phyloP scores from a whole-genome alignment of 2,888 invertebrate genomes.

The Eupeodes latifasciatus region DNA sequence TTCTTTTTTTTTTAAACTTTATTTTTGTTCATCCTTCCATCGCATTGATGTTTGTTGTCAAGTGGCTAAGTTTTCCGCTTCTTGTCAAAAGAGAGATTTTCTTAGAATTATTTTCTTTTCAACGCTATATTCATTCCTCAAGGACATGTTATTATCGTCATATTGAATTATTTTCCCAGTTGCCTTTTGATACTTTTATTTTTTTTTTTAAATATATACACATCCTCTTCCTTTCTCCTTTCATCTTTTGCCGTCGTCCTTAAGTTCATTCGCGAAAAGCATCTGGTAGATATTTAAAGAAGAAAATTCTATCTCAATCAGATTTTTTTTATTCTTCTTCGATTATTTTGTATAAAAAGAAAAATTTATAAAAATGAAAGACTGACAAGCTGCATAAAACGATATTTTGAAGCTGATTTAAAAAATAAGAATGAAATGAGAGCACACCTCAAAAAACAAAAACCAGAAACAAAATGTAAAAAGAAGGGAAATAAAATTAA shows the following conservation, averaged over 20 bases:
- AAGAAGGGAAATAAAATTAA: constrained; percentile 11
- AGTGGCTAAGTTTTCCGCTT: constrained; percentile 16
- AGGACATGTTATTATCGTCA: constrained; percentile 18
- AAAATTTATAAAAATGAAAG: neutral
- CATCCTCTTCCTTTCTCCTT: too few species aligned
- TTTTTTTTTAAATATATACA: neutral
- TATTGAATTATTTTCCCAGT: constrained; percentile 8
- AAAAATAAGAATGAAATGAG: constrained; percentile 26
- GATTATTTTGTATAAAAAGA: neutral
- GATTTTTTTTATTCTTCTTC: neutral
- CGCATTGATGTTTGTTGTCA: constrained; percentile 9
- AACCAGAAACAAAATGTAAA: neutral
- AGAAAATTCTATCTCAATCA: constrained; percentile 1
- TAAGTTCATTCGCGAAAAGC: constrained; percentile 13
- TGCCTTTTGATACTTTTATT: constrained; percentile 1
- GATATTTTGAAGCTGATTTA: neutral
- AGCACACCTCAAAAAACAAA: neutral
- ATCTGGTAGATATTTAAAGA: constrained; percentile 2
- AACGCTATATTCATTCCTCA: constrained; percentile 2
- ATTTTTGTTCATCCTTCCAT: too few species aligned
- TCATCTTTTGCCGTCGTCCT: neutral
- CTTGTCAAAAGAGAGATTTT: constrained; percentile 5
- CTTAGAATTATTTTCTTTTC: constrained; percentile 16
- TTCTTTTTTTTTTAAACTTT: neutral
- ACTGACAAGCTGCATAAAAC: constrained; percentile 15